Evolutionary conservation across 2,888 invertebrate species (phyloP).

Genomic region (Agriopis leucophaearia): DNA sequence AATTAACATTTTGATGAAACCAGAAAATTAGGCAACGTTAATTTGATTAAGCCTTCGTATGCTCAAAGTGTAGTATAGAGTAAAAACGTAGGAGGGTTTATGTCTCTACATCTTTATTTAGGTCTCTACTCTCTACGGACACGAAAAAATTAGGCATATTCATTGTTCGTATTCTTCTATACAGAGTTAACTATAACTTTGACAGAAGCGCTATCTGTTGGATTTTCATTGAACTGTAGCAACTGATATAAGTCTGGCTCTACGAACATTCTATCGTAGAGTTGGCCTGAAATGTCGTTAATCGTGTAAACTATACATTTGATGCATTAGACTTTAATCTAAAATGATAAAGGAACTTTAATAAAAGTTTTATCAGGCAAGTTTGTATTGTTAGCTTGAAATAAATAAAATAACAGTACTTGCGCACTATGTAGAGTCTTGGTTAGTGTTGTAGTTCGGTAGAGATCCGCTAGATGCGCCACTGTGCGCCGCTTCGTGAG

Average conservation of each 20-base stretch:
- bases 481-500: slow-evolving; percentile 66
- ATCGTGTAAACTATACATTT: not conserved
- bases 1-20: slow-evolving; percentile 33
- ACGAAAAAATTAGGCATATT: slow-evolving; percentile 27
- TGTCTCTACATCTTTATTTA: too few species aligned
- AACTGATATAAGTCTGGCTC: not conserved
- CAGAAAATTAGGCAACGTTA: slow-evolving; percentile 37
- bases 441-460: slow-evolving; percentile 57
- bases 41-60: slow-evolving; percentile 40
- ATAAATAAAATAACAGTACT: not conserved
- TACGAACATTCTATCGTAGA: slow-evolving; percentile 1
- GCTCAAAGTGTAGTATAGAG: slow-evolving; percentile 24
- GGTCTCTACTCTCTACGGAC: slow-evolving; percentile 19
- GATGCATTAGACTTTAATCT: not conserved
- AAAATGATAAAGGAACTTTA: not conserved
- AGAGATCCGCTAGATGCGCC: slow-evolving; percentile 72
- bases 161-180: slow-evolving; percentile 31
- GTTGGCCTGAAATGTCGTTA: not conserved
- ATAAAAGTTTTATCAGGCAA: not conserved
- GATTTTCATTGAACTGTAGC: slow-evolving; percentile 41
- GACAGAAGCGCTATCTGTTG: slow-evolving; percentile 61
- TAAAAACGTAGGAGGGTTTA: slow-evolving; percentile 3
- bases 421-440: slow-evolving; percentile 33
- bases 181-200: slow-evolving; percentile 27
- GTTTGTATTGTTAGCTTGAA: not conserved